Evolutionary conservation across 2,888 invertebrate genomes (phyloP).

Genomic region (Pomacea canaliculata): DNA sequence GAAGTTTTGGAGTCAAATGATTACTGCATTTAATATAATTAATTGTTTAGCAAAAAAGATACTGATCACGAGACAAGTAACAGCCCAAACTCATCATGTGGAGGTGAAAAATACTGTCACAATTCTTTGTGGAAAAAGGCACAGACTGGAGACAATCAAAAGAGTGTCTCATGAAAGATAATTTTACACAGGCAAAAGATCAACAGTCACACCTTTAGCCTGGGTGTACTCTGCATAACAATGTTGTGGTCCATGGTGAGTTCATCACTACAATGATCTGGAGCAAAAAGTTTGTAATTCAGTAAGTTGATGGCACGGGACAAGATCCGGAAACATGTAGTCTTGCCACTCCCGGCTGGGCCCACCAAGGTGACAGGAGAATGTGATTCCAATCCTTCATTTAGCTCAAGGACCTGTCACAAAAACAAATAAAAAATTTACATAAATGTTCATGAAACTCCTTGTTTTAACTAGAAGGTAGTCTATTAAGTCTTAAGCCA

Average conservation of each 20-base stretch:
- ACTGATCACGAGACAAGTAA: too few species aligned
- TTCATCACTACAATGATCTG: slow-evolving; percentile 60
- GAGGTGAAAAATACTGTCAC: too few species aligned
- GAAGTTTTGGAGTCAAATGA: too few species aligned
- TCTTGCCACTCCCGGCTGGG: slow-evolving; percentile 65
- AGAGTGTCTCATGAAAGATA: too few species aligned
- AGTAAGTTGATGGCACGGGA: slow-evolving; percentile 61
- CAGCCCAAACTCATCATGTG: too few species aligned
- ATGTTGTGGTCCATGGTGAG: slow-evolving; percentile 52
- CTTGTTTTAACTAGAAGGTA: too few species aligned
- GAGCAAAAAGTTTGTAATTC: slow-evolving; percentile 58
- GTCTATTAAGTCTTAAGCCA: background rate
- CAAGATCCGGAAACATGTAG: slow-evolving; percentile 55
- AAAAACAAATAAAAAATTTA: background rate
- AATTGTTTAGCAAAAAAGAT: too few species aligned
- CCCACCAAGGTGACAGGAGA: slow-evolving; percentile 61
- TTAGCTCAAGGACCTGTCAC: slow-evolving; percentile 59
- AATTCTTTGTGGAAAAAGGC: too few species aligned
- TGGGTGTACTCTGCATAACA: slow-evolving; percentile 47
- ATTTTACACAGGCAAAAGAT: too few species aligned
- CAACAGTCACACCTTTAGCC: slow-evolving; percentile 46
- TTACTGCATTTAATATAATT: too few species aligned
- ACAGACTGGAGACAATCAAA: too few species aligned
- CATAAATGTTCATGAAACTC: too few species aligned
- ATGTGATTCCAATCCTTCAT: slow-evolving; percentile 56